Evolutionary conservation across 2,797 vertebrate genomes (phyloP).

Genomic region (Hydrocynus forskahlii): DNA sequence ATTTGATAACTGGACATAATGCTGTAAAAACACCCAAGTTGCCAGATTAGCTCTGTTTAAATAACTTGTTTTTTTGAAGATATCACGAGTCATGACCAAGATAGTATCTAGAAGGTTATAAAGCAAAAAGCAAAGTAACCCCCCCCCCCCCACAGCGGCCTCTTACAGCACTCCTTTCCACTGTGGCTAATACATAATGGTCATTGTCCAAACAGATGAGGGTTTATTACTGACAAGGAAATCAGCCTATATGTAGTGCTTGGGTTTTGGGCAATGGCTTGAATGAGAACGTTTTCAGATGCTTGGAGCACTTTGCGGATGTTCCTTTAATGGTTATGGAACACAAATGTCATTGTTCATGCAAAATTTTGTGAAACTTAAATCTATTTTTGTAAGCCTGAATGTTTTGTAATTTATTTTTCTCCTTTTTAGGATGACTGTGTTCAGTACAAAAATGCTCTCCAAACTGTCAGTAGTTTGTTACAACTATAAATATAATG

Average conservation of each 20-base stretch:
- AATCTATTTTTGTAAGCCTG: conserved; percentile 41
- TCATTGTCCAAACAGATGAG: background rate
- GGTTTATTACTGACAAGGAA: background rate
- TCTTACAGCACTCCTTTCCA: background rate
- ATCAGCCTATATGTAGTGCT: background rate
- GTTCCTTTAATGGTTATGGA: background rate
- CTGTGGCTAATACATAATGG: background rate
- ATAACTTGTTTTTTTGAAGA: background rate
- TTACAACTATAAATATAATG: background rate
- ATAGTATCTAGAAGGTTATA: background rate
- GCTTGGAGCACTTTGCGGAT: conserved; percentile 34
- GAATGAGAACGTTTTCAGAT: background rate
- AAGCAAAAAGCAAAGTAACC: background rate
- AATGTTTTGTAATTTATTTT: conserved; percentile 43
- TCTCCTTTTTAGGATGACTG: background rate
- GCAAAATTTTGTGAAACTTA: conserved; percentile 16
- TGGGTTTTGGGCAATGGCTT: background rate
- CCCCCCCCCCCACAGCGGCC: background rate
- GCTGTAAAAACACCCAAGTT: conserved; percentile 4
- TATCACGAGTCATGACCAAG: background rate
- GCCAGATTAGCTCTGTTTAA: conserved; percentile 8
- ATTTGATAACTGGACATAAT: conserved; percentile 14
- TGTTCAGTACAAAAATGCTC: background rate
- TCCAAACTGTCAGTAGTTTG: background rate
- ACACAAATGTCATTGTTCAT: background rate